phyloP scores from a whole-genome alignment of 1,140 invertebrate species.

The Probaryconus sp. region DNA sequence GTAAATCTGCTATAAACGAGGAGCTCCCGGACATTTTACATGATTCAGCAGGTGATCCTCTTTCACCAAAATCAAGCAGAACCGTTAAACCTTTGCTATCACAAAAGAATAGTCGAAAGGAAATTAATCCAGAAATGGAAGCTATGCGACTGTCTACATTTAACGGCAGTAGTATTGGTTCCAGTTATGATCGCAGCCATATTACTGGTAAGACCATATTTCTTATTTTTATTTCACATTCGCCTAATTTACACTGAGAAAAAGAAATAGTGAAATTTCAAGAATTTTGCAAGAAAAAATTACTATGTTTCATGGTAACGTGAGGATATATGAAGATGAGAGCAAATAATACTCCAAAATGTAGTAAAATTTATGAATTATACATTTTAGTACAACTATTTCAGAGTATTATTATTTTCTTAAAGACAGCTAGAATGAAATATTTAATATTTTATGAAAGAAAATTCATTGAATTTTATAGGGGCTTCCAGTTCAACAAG shows the following conservation, averaged over 20 bases:
- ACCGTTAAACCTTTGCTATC: conserved; percentile 68
- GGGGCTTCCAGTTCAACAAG: conserved; percentile 89
- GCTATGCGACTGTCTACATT: conserved; percentile 82
- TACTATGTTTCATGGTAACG: too few relatives aligned
- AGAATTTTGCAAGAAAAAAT: too few relatives aligned
- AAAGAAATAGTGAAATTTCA: not conserved
- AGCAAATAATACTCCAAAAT: too few relatives aligned
- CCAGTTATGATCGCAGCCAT: conserved; percentile 87
- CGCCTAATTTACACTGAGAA: not conserved
- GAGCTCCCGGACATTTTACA: conserved; percentile 78
- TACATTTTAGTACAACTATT: too few relatives aligned
- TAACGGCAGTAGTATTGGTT: conserved; percentile 81
- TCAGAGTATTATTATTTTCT: too few relatives aligned
- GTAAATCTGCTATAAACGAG: conserved; percentile 76
- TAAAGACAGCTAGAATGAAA: not conserved
- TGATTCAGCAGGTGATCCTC: conserved; percentile 81
- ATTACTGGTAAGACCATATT: conserved; percentile 81
- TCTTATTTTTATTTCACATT: not conserved
- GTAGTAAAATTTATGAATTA: too few relatives aligned
- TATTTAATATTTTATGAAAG: not conserved
- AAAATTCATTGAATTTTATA: conserved; percentile 39
- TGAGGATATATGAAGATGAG: too few relatives aligned
- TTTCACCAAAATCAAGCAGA: conserved; percentile 77
- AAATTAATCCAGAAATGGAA: conserved; percentile 78
- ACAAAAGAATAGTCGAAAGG: conserved; percentile 76